Evolutionary conservation across 2,113 vertebrate genomes (phyloP), one percentile per base, ranked within the genome.

Genomic region (Mus pahari): DNA sequence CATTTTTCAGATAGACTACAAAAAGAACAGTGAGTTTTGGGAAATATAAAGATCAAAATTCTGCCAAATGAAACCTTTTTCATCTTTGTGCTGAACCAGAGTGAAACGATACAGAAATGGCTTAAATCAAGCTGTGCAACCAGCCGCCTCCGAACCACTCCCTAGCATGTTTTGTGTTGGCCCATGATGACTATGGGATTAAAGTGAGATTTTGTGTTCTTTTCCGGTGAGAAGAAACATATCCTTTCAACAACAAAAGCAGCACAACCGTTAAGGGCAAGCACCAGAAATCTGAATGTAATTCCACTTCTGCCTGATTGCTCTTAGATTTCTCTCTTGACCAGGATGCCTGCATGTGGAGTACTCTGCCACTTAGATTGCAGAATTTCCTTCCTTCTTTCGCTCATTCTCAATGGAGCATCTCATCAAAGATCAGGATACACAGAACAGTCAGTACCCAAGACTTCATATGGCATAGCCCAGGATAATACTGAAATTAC

Each of bases 31-130:
- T 66, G 79, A 86, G 60, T 87, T 84, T 92, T 79, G 82, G 70
- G 42, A 94, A 97, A 96, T 16, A 64, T 53, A 42, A 95, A 96
- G 94, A 90, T 91, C 20, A 5, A 66, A 73, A 77, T 70, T 79
- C 22, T 42, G 24, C 26, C 45, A 91, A 95, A 74, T 42, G 82
- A 96, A 75, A 75, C 75, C 28, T 70, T 87, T 86, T 92, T 70
- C 36, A 28, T 36, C 60, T 36, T 90, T 94, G 79, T 64, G 31
- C 24, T 94, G 90, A 94, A 71, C 53, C 75, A 60, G 60, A 42
- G 33, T 0, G 5, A 70, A 84, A 86, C 83, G 74, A 82, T 70
- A 64, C 62, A 6, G 39, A 77, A 75, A 91, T 94, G 84, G 50
- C 78, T 90, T 74, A 50, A 42, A 60, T 91, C 53, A 79, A 62